These are phyloP conservation scores for Troides helena DNA, from an alignment of 2,888 invertebrate genomes.

Conservation along the genomic window DNA sequence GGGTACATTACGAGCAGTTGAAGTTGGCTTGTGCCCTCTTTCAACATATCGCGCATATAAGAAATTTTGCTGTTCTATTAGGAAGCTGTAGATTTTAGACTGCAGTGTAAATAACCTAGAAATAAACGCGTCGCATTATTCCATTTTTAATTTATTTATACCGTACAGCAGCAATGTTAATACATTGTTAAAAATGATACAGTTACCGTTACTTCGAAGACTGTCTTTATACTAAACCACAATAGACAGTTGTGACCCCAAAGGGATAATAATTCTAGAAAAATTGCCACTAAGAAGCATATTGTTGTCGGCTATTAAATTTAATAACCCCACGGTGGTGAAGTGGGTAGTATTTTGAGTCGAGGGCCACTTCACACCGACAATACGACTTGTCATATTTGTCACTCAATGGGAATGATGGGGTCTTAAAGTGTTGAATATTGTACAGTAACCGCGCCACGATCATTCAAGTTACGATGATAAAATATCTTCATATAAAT, in stretches of 20 bases:
- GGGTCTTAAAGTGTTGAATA: constrained; percentile 21
- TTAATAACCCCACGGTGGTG: constrained; percentile 43
- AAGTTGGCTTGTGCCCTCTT: no score
- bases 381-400: constrained; percentile 64
- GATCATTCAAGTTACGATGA: neutral
- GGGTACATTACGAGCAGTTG: no score
- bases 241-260: constrained; percentile 55
- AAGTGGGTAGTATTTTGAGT: constrained; percentile 51
- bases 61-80: no score
- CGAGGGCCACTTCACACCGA: constrained; percentile 59
- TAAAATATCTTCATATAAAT: no score
- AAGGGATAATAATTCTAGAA: constrained; percentile 44
- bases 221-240: constrained; percentile 33
- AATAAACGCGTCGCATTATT: no score
- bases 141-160: no score
- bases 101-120: no score
- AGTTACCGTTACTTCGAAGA: constrained; percentile 18
- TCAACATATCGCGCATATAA: no score
- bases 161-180: neutral
- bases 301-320: constrained; percentile 41
- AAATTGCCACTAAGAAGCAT: constrained; percentile 46
- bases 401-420: constrained; percentile 38
- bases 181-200: neutral
- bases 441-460: constrained; percentile 9
- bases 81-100: no score